These are phyloP conservation scores for Urocitellus parryii DNA, from an alignment of 2,113 vertebrate genomes.

Conservation along the genomic window DNA sequence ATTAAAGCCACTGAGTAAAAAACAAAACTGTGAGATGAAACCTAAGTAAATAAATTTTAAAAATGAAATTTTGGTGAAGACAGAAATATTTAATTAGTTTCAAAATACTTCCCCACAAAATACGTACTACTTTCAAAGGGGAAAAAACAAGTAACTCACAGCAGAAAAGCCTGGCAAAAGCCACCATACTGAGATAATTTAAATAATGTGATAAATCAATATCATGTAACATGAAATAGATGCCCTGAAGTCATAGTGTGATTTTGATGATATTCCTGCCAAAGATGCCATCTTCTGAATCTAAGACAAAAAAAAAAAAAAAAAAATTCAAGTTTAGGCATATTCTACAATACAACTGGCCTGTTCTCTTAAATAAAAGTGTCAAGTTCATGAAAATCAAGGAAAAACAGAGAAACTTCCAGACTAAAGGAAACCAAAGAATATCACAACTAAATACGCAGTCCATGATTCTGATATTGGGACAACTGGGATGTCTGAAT, in stretches of 20 bases:
- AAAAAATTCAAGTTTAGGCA: neutral
- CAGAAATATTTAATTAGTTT: neutral
- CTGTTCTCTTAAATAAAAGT: constrained; percentile 31
- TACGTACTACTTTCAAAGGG: constrained; percentile 32
- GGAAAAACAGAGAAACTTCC: neutral
- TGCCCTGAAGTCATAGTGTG: neutral
- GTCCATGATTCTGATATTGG: neutral
- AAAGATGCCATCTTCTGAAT: neutral
- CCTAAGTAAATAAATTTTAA: neutral
- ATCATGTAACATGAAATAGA: neutral
- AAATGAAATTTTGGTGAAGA: neutral
- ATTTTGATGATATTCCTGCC: neutral
- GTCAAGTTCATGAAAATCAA: constrained; percentile 25
- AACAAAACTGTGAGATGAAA: neutral
- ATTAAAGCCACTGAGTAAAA: constrained; percentile 19
- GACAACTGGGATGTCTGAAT: neutral
- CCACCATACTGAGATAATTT: constrained; percentile 28
- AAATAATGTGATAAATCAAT: constrained; percentile 41
- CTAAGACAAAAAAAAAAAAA: constrained; percentile 7
- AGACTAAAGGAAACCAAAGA: neutral
- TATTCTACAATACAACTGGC: neutral
- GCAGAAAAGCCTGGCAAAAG: neutral
- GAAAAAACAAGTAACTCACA: neutral
- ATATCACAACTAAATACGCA: neutral
- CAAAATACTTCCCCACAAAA: constrained; percentile 18